Evolutionary conservation across 1,140 invertebrate genomes (phyloP).

Genomic region (Calephelis nemesis): DNA sequence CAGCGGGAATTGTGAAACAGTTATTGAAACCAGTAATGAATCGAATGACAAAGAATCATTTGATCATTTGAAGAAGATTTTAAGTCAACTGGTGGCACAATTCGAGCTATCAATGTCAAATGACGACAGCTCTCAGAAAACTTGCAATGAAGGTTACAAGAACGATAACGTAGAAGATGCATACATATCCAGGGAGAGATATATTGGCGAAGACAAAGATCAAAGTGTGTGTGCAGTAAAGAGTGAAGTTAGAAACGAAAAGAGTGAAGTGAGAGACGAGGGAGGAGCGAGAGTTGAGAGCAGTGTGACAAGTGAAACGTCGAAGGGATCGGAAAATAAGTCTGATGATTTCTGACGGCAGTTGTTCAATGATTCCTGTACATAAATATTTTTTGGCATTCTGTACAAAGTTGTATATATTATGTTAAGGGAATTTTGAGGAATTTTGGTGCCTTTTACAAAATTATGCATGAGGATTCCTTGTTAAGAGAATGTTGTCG

Average conservation of each 20-base stretch:
- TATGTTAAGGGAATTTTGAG: constrained; percentile 12
- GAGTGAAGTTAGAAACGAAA: constrained; percentile 10
- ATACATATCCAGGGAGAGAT: constrained; percentile 1
- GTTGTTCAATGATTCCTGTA: constrained; percentile 4
- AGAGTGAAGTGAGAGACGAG: not conserved
- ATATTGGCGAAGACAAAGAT: constrained; percentile 4
- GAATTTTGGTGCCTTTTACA: constrained; percentile 13
- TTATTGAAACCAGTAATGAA: constrained; percentile 27
- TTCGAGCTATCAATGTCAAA: constrained; percentile 58
- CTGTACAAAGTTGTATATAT: constrained; percentile 24
- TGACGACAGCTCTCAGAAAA: constrained; percentile 38
- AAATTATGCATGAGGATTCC: constrained; percentile 5
- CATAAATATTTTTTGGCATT: constrained; percentile 14
- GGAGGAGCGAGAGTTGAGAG: not conserved
- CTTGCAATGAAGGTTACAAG: constrained; percentile 24
- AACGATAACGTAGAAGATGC: constrained; percentile 21
- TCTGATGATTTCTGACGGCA: constrained; percentile 21
- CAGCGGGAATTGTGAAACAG: constrained; percentile 45
- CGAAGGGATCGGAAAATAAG: constrained; percentile 13
- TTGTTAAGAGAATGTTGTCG: not conserved
- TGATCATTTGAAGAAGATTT: constrained; percentile 61
- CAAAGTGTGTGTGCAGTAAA: constrained; percentile 9
- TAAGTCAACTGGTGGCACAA: constrained; percentile 58
- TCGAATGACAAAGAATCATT: constrained; percentile 52
- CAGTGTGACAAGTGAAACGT: not conserved